Base-by-base conservation (phyloP, 2,113 vertebrate genomes). In the Brienomyrus longianalis region DNA sequence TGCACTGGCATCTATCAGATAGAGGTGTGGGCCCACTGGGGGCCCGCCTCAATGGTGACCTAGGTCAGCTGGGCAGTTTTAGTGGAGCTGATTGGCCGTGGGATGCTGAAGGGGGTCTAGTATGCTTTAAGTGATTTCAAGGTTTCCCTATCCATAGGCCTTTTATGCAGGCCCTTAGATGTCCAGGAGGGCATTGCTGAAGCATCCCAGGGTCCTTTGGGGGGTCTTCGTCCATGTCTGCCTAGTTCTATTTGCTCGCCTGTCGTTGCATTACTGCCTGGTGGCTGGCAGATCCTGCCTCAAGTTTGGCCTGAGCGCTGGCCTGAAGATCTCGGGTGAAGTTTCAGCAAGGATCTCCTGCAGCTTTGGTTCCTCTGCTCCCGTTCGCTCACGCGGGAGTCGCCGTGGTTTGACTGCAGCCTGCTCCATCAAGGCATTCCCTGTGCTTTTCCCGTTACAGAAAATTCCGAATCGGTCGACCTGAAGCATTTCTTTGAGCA, bases 401-500 rank as follows among this genome's bases (percentile, higher is more conserved):
- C 35, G 5, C 74, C 10, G 62, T 19, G 17, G 51, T 48, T 59
- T 85, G 39, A 89, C n/a, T n/a, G 21, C 2, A 3, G 56, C 10
- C 39, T 70, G 27, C 39, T 51, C n/a, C 50, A 21, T n/a, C 66
- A 77, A 92, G 19, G 83, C 87, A 9, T 90, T 1, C 91, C 92
- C 86, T 92, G 45, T 93, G 94, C 95, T 0, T 96, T 96, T 56
- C 35, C 48, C 90, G n/a, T 87, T 62, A 35, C 95, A 99, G 98
- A 99, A 93, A 99, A 99, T 90, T 97, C 97, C 2, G 98, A 99
- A 91, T 96, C 97, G 23, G 94, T 96, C 15, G 98, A 99, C 93
- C 97, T 99, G 93, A 99, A 98, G 92, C 97, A 98, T 91, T 99
- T 99, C 96, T 99, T 99, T 3, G 98, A 99, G 91, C 92, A 96